phyloP scores from a whole-genome alignment of 1,140 invertebrate species.

The Cheumatopsyche charites region DNA sequence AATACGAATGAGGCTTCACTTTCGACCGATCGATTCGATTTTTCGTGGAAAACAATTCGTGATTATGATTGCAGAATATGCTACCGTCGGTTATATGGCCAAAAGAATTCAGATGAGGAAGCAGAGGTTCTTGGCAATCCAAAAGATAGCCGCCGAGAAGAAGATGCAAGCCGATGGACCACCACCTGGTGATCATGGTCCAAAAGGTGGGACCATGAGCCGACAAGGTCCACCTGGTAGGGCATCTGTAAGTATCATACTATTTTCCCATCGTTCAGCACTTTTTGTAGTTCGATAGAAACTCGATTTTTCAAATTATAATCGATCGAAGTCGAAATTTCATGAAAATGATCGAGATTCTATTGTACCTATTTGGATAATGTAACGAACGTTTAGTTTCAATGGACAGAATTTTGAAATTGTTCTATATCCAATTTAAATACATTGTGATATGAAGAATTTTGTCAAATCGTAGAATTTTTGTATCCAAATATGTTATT shows the following conservation, averaged over 20 bases:
- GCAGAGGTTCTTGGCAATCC: conserved; percentile 83
- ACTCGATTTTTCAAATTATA: too few species aligned
- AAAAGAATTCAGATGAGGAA: conserved; percentile 95
- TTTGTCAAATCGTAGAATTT: too few species aligned
- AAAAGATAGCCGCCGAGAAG: conserved; percentile 90
- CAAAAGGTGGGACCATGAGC: conserved; percentile 59
- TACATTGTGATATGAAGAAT: too few species aligned
- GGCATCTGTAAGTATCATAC: conserved; percentile 53
- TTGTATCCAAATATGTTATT: too few species aligned
- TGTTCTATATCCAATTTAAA: too few species aligned
- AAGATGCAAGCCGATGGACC: conserved; percentile 76
- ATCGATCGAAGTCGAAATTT: too few species aligned
- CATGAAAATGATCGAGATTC: too few species aligned
- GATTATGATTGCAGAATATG: conserved; percentile 77
- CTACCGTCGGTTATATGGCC: conserved; percentile 93
- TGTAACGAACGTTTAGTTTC: too few species aligned
- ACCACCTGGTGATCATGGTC: conserved; percentile 72
- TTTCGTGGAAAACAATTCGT: neutral
- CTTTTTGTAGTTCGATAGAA: too few species aligned
- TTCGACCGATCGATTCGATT: neutral
- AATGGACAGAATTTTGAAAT: too few species aligned
- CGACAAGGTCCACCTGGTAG: conserved; percentile 57
- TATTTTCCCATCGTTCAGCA: too few species aligned
- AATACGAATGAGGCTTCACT: conserved; percentile 6
- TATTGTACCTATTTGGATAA: too few species aligned